These are phyloP conservation scores for Zoroaster sp. DNA, from an alignment of 53 echinoderm and acorn worm genomes.

Conservation along the genomic window DNA sequence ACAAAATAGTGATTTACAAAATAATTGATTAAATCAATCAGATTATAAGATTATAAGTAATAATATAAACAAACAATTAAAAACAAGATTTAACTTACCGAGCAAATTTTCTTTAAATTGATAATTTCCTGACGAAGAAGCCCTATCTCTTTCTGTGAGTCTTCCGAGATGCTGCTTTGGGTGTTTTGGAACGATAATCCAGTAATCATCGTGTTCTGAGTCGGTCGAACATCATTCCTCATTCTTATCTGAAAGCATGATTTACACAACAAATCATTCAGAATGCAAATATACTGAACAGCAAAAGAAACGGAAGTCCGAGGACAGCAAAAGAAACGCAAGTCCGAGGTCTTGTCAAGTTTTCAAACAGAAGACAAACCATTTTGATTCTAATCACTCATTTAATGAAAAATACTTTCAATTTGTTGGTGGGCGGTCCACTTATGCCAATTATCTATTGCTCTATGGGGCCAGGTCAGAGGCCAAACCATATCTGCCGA, in stretches of 20 bases:
- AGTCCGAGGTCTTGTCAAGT: no score
- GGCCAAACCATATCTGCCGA: no score
- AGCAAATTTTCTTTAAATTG: background rate
- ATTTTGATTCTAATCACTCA: no score
- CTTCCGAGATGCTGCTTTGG: background rate
- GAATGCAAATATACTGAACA: no score
- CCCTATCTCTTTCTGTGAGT: background rate
- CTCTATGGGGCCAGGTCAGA: no score
- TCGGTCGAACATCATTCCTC: background rate
- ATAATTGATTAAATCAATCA: background rate
- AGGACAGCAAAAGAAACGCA: no score
- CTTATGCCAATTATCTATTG: no score
- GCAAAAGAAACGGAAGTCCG: no score
- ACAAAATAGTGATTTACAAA: background rate
- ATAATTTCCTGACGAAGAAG: background rate
- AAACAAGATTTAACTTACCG: background rate
- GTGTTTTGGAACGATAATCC: background rate
- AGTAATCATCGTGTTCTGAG: constrained; percentile 2
- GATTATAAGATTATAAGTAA: background rate
- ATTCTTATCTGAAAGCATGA: background rate
- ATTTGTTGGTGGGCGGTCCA: no score
- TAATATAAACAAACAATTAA: background rate
- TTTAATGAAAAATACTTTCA: no score
- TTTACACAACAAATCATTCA: no score
- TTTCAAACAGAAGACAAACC: no score